A percentile compares a stretch with the other conserved stretches of the same genome.
phyloP scores from a whole-genome alignment of 2,797 vertebrate species.

The Saguinus oedipus region DNA sequence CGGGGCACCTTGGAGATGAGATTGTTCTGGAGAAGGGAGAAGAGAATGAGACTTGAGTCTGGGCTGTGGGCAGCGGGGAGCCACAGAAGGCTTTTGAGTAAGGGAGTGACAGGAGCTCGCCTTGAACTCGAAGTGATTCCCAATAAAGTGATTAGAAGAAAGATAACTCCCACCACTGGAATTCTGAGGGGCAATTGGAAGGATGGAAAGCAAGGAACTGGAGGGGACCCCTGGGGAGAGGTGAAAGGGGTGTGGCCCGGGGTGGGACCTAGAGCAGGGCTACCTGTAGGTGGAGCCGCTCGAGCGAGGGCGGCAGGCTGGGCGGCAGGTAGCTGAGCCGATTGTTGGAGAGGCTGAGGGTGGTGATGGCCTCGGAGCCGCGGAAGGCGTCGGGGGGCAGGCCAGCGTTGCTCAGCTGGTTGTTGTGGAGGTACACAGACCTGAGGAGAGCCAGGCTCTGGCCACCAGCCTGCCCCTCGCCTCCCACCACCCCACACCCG shows the following conservation, averaged over 20 bases:
- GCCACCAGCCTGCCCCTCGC: not conserved
- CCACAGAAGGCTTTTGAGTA: not conserved
- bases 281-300: conserved; percentile 81
- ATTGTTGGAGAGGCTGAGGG: conserved; percentile 82
- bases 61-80: not conserved
- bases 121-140: not conserved
- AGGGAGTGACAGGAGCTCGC: not conserved
- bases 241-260: no score
- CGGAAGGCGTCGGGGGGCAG: conserved; percentile 76
- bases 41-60: fast-evolving
- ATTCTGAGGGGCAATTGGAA: not conserved
- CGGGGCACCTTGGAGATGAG: conserved; percentile 78
- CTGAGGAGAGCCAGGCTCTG: conserved; percentile 60
- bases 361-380: conserved; percentile 72
- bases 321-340: conserved; percentile 77
- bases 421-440: conserved; percentile 83
- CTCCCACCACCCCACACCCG: not conserved
- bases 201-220: not conserved
- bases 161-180: not conserved
- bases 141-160: not conserved
- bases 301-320: conserved; percentile 74
- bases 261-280: not conserved
- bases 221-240: not conserved
- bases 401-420: conserved; percentile 77
- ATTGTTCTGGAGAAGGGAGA: conserved; percentile 75